Conservation (phyloP, 2,113 vertebrate species). For the Daboia siamensis region DNA sequence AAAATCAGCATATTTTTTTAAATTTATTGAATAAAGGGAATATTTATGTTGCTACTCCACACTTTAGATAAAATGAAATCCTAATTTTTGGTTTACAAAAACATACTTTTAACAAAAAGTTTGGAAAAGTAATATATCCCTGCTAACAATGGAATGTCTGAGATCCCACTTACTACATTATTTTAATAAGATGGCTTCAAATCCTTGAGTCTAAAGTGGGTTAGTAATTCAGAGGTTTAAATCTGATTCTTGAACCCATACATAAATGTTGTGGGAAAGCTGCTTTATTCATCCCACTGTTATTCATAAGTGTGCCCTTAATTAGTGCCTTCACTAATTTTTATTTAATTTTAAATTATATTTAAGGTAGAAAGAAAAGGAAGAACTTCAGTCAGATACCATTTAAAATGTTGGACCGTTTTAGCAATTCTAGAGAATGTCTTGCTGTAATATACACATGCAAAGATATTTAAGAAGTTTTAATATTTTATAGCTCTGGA, state of each 20-base stretch:
- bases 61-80: background rate
- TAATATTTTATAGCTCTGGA: slow-evolving; percentile 74
- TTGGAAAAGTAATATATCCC: background rate
- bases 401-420: slow-evolving; percentile 59
- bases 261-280: background rate
- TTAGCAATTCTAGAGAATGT: slow-evolving; percentile 60
- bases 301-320: slow-evolving; percentile 10
- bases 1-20: background rate
- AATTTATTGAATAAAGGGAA: background rate
- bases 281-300: slow-evolving; percentile 8
- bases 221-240: background rate
- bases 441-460: slow-evolving; percentile 59
- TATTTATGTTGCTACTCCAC: background rate
- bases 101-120: background rate
- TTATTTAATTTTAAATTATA: slow-evolving; percentile 3
- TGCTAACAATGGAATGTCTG: background rate
- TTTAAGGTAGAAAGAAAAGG: background rate
- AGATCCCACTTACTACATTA: background rate
- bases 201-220: background rate
- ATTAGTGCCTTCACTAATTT: slow-evolving; percentile 16
- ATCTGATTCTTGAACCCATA: background rate
- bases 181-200: background rate
- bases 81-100: background rate
- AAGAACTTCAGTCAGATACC: slow-evolving; percentile 38
- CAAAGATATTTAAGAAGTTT: slow-evolving; percentile 67